phyloP scores from a whole-genome alignment of 1,140 invertebrate species.

The Leptinotarsa defecta region DNA sequence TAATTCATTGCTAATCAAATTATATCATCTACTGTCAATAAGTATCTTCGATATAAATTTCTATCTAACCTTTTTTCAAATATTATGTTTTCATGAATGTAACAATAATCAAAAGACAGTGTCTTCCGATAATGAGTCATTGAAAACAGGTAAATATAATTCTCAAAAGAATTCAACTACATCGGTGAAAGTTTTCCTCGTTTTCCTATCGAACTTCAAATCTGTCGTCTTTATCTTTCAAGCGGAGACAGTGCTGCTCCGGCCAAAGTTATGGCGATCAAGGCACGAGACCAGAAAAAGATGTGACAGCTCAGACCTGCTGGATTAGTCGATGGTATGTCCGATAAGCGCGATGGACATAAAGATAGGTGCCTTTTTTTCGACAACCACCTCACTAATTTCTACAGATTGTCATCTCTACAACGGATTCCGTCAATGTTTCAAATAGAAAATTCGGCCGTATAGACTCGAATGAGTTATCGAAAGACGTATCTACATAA shows the following conservation, averaged over 20 bases:
- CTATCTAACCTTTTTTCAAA: no score
- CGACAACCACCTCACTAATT: constrained; percentile 16
- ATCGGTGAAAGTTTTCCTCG: no score
- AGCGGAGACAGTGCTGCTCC: background rate
- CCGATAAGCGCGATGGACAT: constrained; percentile 11
- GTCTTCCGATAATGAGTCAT: no score
- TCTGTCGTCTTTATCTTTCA: no score
- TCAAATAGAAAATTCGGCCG: background rate
- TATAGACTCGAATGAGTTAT: background rate
- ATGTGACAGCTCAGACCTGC: constrained; percentile 8
- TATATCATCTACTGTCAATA: no score
- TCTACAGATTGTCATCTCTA: constrained; percentile 17
- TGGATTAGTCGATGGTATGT: constrained; percentile 10
- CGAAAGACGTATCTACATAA: constrained; percentile 15
- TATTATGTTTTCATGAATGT: no score
- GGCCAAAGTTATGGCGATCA: background rate
- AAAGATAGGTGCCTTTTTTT: constrained; percentile 16
- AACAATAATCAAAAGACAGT: no score
- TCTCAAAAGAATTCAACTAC: no score
- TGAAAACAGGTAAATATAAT: no score
- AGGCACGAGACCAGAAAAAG: constrained; percentile 2
- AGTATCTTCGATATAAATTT: no score
- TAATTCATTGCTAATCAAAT: no score
- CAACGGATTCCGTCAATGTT: constrained; percentile 13
- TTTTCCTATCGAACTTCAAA: no score